Conservation (phyloP, 2,113 vertebrate genomes). For the Butastur rufipennis region DNA sequence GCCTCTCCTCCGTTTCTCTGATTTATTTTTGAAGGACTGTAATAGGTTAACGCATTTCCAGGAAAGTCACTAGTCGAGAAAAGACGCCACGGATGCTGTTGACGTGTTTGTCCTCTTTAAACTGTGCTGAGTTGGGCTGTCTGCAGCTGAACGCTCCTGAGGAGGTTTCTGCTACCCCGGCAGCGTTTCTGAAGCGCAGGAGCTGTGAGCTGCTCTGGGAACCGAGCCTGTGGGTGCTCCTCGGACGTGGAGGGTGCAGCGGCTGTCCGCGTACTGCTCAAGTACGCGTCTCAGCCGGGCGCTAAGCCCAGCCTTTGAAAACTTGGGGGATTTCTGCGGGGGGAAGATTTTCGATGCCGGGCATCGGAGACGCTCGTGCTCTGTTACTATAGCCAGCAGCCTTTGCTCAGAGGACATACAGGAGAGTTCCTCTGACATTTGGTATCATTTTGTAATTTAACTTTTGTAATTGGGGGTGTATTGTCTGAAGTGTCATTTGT, state of each 20-base stretch:
- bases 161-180: neutral
- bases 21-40: neutral
- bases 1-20: neutral
- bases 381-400: neutral
- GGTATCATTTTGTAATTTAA: neutral
- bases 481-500: neutral
- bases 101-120: neutral
- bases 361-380: neutral
- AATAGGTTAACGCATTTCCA: neutral
- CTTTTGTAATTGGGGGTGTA: neutral
- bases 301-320: neutral
- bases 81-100: neutral
- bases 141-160: neutral
- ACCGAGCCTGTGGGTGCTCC: neutral
- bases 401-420: neutral
- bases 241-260: neutral
- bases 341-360: neutral
- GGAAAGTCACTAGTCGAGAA: neutral
- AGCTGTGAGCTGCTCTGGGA: neutral
- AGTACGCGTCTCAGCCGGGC: neutral
- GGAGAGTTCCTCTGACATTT: neutral
- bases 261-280: neutral
- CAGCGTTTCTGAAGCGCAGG: neutral
- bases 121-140: neutral
- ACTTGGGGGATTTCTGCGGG: neutral